phyloP scores from a whole-genome alignment of 2,888 invertebrate genomes.

The Agelastica alni region DNA sequence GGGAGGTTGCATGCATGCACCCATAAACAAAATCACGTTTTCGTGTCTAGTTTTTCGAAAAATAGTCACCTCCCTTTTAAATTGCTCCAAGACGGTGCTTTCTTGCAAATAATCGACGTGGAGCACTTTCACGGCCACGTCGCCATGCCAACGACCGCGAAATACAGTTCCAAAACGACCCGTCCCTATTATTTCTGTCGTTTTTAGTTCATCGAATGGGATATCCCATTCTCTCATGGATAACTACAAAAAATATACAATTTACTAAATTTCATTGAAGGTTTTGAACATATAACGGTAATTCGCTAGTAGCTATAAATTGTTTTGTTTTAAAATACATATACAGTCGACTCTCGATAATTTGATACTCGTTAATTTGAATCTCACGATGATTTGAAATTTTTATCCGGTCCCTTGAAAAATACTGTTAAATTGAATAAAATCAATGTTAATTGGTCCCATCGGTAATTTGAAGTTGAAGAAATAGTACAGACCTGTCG shows the following conservation, averaged over 20 bases:
- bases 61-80: constrained; percentile 93
- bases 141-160: constrained; percentile 96
- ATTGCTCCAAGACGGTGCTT: constrained; percentile 88
- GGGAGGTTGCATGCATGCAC: constrained; percentile 98
- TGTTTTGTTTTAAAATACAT: no score
- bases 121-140: constrained; percentile 94
- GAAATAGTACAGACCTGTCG: no score
- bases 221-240: constrained; percentile 98
- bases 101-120: constrained; percentile 90
- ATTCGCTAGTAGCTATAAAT: no score
- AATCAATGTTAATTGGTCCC: no score
- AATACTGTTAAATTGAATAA: no score
- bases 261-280: no score
- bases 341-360: no score
- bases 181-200: constrained; percentile 85
- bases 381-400: no score
- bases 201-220: constrained; percentile 90
- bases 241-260: constrained; percentile 60
- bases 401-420: no score
- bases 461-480: no score
- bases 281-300: no score
- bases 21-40: constrained; percentile 98
- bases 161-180: constrained; percentile 95
- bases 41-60: constrained; percentile 98
- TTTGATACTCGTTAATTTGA: no score